Percentiles rank a stretch among this genome's conserved stretches.
These are phyloP conservation scores for Pionites leucogaster DNA, from an alignment of 2,113 vertebrate genomes.

Conservation along the genomic window DNA sequence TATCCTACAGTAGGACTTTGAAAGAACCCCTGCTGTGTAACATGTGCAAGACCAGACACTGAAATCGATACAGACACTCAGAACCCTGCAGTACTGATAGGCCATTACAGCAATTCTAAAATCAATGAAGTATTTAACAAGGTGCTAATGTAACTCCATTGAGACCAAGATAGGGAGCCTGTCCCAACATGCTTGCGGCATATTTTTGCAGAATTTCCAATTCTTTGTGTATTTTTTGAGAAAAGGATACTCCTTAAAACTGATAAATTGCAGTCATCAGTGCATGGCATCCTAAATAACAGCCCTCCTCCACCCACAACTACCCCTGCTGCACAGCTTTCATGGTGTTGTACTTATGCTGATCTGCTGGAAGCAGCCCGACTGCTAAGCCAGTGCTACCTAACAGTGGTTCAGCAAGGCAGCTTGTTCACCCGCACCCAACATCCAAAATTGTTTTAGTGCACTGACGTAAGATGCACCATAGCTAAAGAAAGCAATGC, in stretches of 20 bases:
- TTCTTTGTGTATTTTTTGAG: background rate
- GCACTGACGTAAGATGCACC: background rate
- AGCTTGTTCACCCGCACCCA: background rate
- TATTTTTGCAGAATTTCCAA: slow-evolving; percentile 6
- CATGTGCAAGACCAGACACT: background rate
- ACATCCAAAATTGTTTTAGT: background rate
- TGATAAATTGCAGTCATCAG: background rate
- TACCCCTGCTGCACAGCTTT: background rate
- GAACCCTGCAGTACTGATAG: background rate
- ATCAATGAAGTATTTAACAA: slow-evolving; percentile 52
- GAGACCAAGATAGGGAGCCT: background rate
- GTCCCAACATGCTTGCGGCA: background rate
- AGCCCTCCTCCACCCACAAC: background rate
- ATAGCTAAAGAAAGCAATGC: background rate
- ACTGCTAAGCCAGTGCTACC: background rate
- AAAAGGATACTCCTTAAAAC: background rate
- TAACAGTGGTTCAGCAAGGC: background rate
- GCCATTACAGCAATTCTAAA: slow-evolving; percentile 35
- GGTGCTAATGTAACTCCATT: background rate
- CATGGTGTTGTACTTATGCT: background rate
- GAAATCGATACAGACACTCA: slow-evolving; percentile 34
- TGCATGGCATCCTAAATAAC: background rate
- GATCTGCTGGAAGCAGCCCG: background rate
- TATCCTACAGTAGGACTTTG: background rate
- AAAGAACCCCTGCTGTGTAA: background rate